Base-by-base conservation (phyloP, 2,113 vertebrate species). In the Cromileptes altivelis region DNA sequence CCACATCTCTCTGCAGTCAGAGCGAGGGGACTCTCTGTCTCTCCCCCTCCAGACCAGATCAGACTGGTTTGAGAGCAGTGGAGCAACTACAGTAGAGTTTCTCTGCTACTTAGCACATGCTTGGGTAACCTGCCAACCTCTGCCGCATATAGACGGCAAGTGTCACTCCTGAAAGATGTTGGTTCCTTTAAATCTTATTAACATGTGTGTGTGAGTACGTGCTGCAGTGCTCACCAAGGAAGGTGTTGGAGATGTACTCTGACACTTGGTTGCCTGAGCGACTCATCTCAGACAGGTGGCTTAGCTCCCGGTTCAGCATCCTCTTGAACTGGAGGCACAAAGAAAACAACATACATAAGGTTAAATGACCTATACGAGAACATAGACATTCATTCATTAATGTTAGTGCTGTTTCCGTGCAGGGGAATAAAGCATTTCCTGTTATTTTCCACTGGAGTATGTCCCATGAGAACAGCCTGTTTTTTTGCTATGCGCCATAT, bases 181-280 rank as follows among this genome's bases (percentile, higher is more conserved):
- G 56, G 19, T n/a, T 74, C 53, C 8, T 37, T 63, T 33, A 56
- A 58, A 49, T 30, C n/a, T 14, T 21, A 25, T 18, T 68, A 18
- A 9, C n/a, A 37, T 74, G 19, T 63, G 23, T 30, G 21, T 30
- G 25, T 37, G 60, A 23, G 27, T 61, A 9, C 65, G 83, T 78
- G 63, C 77, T 82, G 88, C 87, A 58, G 4, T 53, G 75, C 96
- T 98, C 95, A 99, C 98, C 98, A 87, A 99, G 95, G 95, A 99
- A 99, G 57, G 98, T 99, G 95, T 96, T 99, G 93, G 98, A 99
- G 95, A 99, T 99, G 95, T 97, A 99, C 93, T 99, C 98, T 40
- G 98, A 99, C 94, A 99, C 98, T 91, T 99, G 98, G 95, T 99
- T 99, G 83, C 98, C 98, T 3, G 98, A 99, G 83, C 98, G 97